Percentiles rank a stretch among this genome's conserved stretches.
Evolutionary conservation across 2,888 invertebrate species (phyloP).

Genomic region (Agonum fuliginosum): DNA sequence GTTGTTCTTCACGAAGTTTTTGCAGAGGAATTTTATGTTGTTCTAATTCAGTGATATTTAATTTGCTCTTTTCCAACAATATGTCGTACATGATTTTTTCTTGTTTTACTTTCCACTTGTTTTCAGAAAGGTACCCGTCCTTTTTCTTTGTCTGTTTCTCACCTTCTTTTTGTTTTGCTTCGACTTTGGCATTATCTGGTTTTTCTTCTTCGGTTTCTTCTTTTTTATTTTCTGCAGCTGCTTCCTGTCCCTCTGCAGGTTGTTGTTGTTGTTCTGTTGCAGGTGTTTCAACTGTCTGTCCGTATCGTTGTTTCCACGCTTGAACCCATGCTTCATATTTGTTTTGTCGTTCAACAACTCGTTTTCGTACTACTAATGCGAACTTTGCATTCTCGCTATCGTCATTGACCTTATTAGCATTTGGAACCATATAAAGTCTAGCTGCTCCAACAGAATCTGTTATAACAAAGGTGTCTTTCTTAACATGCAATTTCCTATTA

Average conservation of each 20-base stretch:
- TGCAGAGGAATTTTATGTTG: conserved; percentile 73
- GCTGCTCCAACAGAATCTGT: conserved; percentile 6
- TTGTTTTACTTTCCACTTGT: conserved; percentile 79
- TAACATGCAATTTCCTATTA: not conserved
- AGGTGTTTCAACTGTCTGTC: not conserved
- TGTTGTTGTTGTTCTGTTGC: not conserved
- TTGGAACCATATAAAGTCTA: conserved; percentile 25
- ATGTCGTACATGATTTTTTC: conserved; percentile 79
- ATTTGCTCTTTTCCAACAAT: conserved; percentile 79
- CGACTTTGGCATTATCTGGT: conserved; percentile 18
- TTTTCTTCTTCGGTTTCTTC: not conserved
- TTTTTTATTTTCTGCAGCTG: not conserved
- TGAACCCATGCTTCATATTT: not conserved
- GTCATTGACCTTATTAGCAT: too few species aligned
- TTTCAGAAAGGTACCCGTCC: conserved; percentile 64
- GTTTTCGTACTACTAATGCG: not conserved
- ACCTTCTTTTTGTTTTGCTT: conserved; percentile 61
- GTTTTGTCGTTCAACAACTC: not conserved
- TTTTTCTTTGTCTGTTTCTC: conserved; percentile 59
- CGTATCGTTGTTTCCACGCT: not conserved
- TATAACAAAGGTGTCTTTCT: conserved; percentile 9
- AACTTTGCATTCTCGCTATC: not conserved
- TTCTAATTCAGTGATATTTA: conserved; percentile 77
- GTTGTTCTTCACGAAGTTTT: not conserved
- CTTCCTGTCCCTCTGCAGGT: not conserved